Percentiles rank a stretch among this genome's conserved stretches.
Evolutionary conservation across 1,140 invertebrate species (phyloP).

Genomic region (Mya arenaria): DNA sequence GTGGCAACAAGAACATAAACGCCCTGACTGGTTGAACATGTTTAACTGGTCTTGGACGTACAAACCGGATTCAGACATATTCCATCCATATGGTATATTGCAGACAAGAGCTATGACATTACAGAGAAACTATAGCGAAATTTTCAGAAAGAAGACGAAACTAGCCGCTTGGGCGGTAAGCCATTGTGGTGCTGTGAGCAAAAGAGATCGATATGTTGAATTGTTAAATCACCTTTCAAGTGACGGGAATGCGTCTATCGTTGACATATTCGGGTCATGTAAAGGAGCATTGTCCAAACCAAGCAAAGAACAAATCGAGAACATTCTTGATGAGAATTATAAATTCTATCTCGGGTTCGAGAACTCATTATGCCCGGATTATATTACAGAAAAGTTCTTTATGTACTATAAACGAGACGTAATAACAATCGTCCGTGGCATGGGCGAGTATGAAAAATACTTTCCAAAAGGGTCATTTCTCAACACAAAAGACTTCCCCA

Average conservation of each 20-base stretch:
- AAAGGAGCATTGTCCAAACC: constrained; percentile 26
- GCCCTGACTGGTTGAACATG: not conserved
- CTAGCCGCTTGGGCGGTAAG: constrained; percentile 85
- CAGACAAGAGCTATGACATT: not conserved
- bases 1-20: no score
- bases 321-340: constrained; percentile 64
- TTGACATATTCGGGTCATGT: constrained; percentile 87
- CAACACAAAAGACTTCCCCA: constrained; percentile 83
- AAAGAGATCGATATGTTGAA: constrained; percentile 83
- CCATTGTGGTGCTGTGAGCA: constrained; percentile 84
- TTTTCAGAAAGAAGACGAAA: constrained; percentile 58
- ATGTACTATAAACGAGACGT: constrained; percentile 73
- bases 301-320: constrained; percentile 20
- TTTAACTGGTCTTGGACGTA: constrained; percentile 40
- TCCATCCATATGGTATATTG: constrained; percentile 24
- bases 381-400: constrained; percentile 96
- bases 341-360: constrained; percentile 82
- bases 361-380: constrained; percentile 98
- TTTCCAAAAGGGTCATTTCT: constrained; percentile 87
- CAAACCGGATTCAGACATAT: constrained; percentile 41
- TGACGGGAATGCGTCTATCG: constrained; percentile 29
- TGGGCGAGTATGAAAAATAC: constrained; percentile 82
- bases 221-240: constrained; percentile 83
- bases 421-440: constrained; percentile 88
- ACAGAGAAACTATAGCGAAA: constrained; percentile 6